phyloP scores from a whole-genome alignment of 2,113 vertebrate genomes.

The Larimichthys crocea region DNA sequence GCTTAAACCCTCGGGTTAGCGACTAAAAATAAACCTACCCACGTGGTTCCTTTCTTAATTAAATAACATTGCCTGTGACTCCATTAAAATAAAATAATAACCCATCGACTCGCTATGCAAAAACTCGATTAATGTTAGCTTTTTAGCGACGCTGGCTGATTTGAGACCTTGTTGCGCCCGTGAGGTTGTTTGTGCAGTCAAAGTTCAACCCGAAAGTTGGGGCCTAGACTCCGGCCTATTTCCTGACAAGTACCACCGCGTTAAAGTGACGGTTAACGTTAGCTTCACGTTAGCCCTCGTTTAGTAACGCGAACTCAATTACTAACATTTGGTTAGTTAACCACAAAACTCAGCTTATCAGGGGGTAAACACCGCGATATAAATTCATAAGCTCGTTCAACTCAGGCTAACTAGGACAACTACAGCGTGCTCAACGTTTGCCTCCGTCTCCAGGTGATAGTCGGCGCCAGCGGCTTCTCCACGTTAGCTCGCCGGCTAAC shows the following conservation, averaged over 20 bases:
- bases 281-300: neutral
- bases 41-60: neutral
- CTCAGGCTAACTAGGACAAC: neutral
- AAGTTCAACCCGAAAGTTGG: slow-evolving; percentile 63
- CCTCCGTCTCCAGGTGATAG: slow-evolving; percentile 58
- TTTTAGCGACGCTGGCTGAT: neutral
- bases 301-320: neutral
- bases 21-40: slow-evolving; percentile 50
- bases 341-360: accelerated
- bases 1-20: slow-evolving; percentile 8
- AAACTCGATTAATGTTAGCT: neutral
- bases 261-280: neutral
- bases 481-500: slow-evolving; percentile 57
- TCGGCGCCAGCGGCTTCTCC: slow-evolving; percentile 25
- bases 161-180: neutral
- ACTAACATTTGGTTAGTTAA: neutral
- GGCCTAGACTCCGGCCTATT: slow-evolving; percentile 52
- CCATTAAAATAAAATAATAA: accelerated
- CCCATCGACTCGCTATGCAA: accelerated
- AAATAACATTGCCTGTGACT: neutral
- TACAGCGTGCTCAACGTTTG: slow-evolving; percentile 17
- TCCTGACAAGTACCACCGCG: neutral
- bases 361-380: accelerated
- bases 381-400: accelerated
- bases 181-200: slow-evolving; percentile 16